Evolutionary conservation across 1,140 invertebrate species (phyloP), one percentile per base, ranked within the genome.

Genomic region (Temnothorax longispinosus): DNA sequence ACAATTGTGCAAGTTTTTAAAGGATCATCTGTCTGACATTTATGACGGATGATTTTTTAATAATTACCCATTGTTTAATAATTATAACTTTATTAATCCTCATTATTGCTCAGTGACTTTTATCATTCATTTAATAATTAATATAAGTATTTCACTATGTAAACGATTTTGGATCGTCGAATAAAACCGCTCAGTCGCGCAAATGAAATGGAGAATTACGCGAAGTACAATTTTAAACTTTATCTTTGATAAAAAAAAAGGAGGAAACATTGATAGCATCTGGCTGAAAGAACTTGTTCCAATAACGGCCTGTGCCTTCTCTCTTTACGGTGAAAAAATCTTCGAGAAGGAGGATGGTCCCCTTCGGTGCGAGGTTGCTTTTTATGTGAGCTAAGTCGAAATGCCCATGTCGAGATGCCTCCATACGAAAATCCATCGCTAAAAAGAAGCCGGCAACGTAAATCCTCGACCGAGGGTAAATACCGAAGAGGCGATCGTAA

Each of bases 381-480:
- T 77, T 65, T 60, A 60, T 38, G n/a, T 21, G 35, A 50, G n/a
- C n/a, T 76, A 41, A 35, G 15, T 84, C 21, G 47, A 84, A 78
- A 47, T 21, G 21, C 15, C 18, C 21, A 38, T 84, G 72, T 44
- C 35, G 60, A 44, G 69, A 84, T 32, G 35, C 13, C 35, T 65
- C 35, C 32, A 44, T 78, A 41, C 41, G 82, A 47, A 78, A 85
- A 78, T 85, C 47, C 47, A 21, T 10, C 41, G 60, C 47, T 65
- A 52, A 56, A 52, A 56, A 44, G 62, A 10, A 78, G 21, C 44
- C 47, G 60, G 15, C 41, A n/a, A 41, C 54, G 52, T 84, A 84
- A 84, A 84, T 84, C 69, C 32, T 75, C 54, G 54, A 8, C 32
- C 69, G n/a, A 75, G 44, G 21, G 44, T 84, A 84, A 84, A 84